phyloP scores from a whole-genome alignment of 1,140 invertebrate species.

The Cherax destructor region DNA sequence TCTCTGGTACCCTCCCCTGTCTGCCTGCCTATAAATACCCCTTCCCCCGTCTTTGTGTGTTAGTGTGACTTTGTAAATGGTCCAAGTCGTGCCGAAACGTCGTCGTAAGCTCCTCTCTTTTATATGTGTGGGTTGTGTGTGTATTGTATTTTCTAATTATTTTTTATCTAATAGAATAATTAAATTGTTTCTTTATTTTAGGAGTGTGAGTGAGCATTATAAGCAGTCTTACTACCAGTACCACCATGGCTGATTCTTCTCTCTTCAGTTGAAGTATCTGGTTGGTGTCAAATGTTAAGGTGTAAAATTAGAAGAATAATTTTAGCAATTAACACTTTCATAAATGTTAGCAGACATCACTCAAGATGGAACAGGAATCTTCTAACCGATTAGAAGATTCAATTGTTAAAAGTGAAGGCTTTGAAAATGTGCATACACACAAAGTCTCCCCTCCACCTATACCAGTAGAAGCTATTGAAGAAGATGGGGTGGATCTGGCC shows the following conservation, averaged over 20 bases:
- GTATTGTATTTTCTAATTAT: too few species aligned
- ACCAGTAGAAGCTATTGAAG: neutral
- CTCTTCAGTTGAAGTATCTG: neutral
- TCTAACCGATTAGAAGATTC: neutral
- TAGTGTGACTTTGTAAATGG: too few species aligned
- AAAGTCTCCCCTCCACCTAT: neutral
- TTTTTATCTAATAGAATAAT: too few species aligned
- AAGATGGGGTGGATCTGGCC: neutral
- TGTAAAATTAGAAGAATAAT: neutral
- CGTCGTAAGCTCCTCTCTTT: too few species aligned
- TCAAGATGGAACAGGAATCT: conserved; percentile 3
- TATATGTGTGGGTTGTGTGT: too few species aligned
- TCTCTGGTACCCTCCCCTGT: too few species aligned
- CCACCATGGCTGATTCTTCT: neutral
- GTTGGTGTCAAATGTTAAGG: neutral
- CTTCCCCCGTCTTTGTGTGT: too few species aligned
- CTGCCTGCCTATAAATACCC: too few species aligned
- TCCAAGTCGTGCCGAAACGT: too few species aligned
- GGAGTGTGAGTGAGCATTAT: neutral
- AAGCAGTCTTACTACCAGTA: neutral
- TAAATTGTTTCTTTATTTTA: too few species aligned
- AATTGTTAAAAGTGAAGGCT: neutral
- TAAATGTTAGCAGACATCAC: neutral
- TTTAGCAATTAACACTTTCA: neutral
- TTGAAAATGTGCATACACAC: neutral